Percentiles rank a stretch among this genome's conserved stretches.
Conservation (phyloP, 2,113 vertebrate species). For the Cervus canadensis region DNA sequence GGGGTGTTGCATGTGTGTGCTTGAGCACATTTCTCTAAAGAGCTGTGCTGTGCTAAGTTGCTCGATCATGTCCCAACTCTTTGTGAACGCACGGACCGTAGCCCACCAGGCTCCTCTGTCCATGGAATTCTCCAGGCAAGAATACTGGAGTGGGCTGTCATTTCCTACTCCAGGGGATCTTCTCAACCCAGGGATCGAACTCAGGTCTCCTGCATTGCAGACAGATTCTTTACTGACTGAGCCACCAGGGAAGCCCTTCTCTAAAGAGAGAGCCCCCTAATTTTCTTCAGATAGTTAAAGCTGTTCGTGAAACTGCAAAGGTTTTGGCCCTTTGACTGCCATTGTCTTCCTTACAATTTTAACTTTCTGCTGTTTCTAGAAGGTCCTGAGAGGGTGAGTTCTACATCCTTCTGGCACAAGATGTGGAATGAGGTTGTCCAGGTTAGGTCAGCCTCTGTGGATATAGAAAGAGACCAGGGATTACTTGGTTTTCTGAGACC, state of each 20-base stretch:
- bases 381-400: not conserved
- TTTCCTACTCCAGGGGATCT: not conserved
- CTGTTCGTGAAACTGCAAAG: not conserved
- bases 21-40: not conserved
- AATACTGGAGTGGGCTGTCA: not conserved
- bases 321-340: not conserved
- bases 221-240: not conserved
- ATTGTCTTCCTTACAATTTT: not conserved
- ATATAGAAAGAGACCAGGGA: not conserved
- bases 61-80: not conserved
- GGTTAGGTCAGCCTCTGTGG: not conserved
- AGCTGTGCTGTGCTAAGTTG: not conserved
- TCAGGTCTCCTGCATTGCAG: not conserved
- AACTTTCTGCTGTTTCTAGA: not conserved
- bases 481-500: not conserved
- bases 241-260: not conserved
- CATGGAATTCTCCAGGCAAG: not conserved
- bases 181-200: not conserved
- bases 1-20: not conserved
- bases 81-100: not conserved
- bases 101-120: not conserved
- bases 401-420: not conserved
- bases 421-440: not conserved
- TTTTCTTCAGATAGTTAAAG: not conserved
- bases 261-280: not conserved